Evolutionary conservation across 2,797 vertebrate species (phyloP).

Genomic region (Enteromius treurensis): DNA sequence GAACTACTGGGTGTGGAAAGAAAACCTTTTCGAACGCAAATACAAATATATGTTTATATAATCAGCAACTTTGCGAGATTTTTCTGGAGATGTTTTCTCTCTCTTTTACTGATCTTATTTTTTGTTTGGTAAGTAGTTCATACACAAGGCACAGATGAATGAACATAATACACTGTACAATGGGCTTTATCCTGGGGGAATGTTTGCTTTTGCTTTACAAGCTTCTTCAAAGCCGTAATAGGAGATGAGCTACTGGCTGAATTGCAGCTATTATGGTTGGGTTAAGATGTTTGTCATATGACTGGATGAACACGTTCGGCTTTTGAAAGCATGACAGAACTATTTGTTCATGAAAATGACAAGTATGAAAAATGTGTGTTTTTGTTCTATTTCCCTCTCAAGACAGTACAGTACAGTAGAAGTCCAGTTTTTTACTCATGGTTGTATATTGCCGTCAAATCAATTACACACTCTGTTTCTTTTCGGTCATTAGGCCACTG

Average conservation of each 20-base stretch:
- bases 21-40: background rate
- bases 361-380: background rate
- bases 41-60: background rate
- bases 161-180: background rate
- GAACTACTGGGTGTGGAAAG: background rate
- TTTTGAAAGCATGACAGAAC: background rate
- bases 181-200: background rate
- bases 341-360: background rate
- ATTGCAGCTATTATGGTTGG: slow-evolving; percentile 7
- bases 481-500: background rate
- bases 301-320: background rate
- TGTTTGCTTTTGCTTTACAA: background rate
- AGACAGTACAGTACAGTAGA: background rate
- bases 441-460: background rate
- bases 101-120: background rate
- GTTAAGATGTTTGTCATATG: background rate
- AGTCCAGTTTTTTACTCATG: background rate
- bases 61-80: background rate
- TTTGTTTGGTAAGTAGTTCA: background rate
- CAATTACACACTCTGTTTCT: background rate
- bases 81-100: background rate
- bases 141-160: background rate
- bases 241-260: slow-evolving; percentile 13
- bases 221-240: background rate
- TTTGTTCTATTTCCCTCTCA: background rate